Evolutionary conservation across 2,888 invertebrate genomes (phyloP).

Genomic region (Acronicta aceris): DNA sequence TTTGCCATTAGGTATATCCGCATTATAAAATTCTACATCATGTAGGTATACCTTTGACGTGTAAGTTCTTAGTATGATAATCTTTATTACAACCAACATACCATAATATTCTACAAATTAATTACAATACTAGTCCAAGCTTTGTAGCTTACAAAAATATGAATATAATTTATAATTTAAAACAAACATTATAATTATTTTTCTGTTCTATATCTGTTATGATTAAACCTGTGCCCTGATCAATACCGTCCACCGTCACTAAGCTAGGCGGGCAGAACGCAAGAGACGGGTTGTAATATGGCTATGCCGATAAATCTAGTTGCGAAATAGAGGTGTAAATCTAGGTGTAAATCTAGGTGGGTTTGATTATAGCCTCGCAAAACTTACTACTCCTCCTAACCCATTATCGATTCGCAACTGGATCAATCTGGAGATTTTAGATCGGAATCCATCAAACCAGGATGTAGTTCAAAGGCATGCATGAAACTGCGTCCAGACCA

Average conservation of each 20-base stretch:
- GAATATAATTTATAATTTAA: slow-evolving; percentile 3
- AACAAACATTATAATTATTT: slow-evolving; percentile 4
- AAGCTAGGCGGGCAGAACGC: slow-evolving; percentile 22
- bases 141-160: slow-evolving; percentile 21
- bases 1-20: neutral
- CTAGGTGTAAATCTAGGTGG: too few species aligned
- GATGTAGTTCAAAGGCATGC: slow-evolving; percentile 19
- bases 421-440: slow-evolving; percentile 5
- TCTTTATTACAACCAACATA: slow-evolving; percentile 9
- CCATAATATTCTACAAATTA: slow-evolving; percentile 13
- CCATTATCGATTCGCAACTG: neutral
- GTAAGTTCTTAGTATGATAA: slow-evolving; percentile 6
- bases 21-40: too few species aligned
- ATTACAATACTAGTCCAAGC: slow-evolving; percentile 11
- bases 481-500: neutral
- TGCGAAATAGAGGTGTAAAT: too few species aligned
- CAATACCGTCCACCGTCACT: neutral
- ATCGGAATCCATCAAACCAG: slow-evolving; percentile 12
- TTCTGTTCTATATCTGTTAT: slow-evolving; percentile 24
- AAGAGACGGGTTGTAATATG: slow-evolving; percentile 39
- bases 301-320: slow-evolving; percentile 13
- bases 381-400: neutral
- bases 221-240: slow-evolving; percentile 11
- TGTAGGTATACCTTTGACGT: too few species aligned
- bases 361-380: neutral